Base-by-base conservation (phyloP, 2,797 vertebrate species). In the Notolepis coatsorum region DNA sequence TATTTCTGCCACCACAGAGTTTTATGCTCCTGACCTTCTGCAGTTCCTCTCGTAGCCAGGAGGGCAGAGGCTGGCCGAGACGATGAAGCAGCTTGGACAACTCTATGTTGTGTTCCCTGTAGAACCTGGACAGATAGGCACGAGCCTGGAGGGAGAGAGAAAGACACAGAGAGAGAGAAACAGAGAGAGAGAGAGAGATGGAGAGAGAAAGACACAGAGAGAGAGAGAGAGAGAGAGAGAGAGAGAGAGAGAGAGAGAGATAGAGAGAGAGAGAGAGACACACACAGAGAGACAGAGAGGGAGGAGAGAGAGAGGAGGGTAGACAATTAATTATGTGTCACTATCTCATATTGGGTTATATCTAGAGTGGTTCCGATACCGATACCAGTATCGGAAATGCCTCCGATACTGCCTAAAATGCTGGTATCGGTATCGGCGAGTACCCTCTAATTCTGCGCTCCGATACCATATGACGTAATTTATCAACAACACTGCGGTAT, bases 1-100 rank as follows among this genome's bases (percentile, higher is more conserved):
- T 7, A 33, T n/a, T n/a, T n/a, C n/a, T n/a, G n/a, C n/a, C 46
- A 39, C 56, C 20, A 35, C 4, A 37, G 39, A 68, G 56, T 77
- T 60, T 50, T 73, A 74, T 71, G 66, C 86, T 92, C 93, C 95
- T 96, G 85, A 96, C 95, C 92, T 98, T 99, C 91, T 98, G 97
- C 5, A 99, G 93, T 75, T 99, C 97, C 78, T 99, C 96, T 82
- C 97, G 92, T 38, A 99, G 91, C 97, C 97, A 99, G 0, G 97
- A 95, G 6, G 97, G 97, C 64, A 99, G 88, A 0, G 97, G 96
- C 81, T 98, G 96, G 59, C 97, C 96, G 57, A 98, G 79, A 62
- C 92, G 93, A 85, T 99, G 97, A 61, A 99, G 92, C 67, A 99
- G 93, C 92, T 96, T 97, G 25, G 97, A 98, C 69, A 99, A 92